Conservation (phyloP, 1,140 invertebrate genomes). For the Rhagoletis zephyria region DNA sequence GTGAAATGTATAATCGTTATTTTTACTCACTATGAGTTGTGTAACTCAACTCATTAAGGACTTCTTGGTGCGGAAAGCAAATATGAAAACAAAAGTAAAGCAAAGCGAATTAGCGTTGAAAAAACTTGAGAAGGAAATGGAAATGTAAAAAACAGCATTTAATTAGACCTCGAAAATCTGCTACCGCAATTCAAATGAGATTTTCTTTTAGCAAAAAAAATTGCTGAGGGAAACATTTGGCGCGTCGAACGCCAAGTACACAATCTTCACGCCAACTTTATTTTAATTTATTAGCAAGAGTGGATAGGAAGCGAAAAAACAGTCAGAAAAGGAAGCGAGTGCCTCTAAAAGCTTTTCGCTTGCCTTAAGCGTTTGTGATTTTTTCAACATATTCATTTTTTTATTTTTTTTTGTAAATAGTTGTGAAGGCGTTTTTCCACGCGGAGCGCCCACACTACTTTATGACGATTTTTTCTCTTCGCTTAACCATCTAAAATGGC, state of each 20-base stretch:
- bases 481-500: too few species aligned
- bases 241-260: not conserved
- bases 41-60: conserved; percentile 25
- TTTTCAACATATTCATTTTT: not conserved
- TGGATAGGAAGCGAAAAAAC: too few species aligned
- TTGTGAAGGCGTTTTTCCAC: not conserved
- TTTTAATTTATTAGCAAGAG: not conserved
- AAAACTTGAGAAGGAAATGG: not conserved
- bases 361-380: not conserved
- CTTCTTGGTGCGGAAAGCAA: not conserved
- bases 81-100: not conserved
- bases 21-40: not conserved
- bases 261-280: conserved; percentile 16
- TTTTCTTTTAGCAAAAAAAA: not conserved
- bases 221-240: not conserved
- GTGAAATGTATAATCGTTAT: not conserved
- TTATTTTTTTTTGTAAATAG: too few species aligned
- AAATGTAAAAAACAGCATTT: conserved; percentile 15
- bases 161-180: not conserved
- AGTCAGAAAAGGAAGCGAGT: not conserved
- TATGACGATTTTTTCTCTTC: not conserved
- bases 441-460: too few species aligned
- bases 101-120: not conserved
- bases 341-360: too few species aligned
- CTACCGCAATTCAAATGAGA: not conserved